phyloP scores from a whole-genome alignment of 2,113 vertebrate species.

The Hylia prasina region DNA sequence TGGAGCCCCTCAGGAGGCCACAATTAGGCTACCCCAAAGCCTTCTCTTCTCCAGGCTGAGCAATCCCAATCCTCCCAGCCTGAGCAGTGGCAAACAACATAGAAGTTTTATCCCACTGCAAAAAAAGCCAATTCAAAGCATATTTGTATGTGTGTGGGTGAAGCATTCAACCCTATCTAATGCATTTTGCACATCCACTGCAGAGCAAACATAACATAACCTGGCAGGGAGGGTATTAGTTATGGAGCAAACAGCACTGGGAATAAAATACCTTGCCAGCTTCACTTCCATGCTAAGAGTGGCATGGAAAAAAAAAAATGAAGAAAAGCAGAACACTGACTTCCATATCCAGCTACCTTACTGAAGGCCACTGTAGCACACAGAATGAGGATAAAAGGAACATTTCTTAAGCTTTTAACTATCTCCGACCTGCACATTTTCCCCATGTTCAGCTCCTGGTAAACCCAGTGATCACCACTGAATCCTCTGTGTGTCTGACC shows the following conservation, averaged over 20 bases:
- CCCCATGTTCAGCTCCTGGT: background rate
- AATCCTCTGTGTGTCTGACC: background rate
- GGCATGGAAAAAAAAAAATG: background rate
- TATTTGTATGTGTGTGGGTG: background rate
- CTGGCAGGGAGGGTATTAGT: background rate
- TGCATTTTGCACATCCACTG: background rate
- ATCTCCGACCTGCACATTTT: background rate
- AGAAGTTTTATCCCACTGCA: background rate
- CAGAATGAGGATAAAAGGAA: background rate
- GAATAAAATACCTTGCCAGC: background rate
- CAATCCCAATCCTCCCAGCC: background rate
- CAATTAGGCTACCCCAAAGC: background rate
- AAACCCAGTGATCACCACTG: background rate
- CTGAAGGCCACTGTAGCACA: background rate
- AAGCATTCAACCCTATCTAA: background rate
- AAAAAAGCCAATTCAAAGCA: background rate
- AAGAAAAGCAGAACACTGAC: background rate
- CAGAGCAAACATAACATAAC: background rate
- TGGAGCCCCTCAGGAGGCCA: background rate
- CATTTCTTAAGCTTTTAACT: background rate
- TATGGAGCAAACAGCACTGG: background rate
- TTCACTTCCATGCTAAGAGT: background rate
- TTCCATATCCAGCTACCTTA: background rate
- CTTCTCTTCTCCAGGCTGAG: background rate
- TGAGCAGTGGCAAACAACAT: background rate